Evolutionary conservation across 2,797 vertebrate genomes (phyloP).

Genomic region (Ptychadena robeensis): DNA sequence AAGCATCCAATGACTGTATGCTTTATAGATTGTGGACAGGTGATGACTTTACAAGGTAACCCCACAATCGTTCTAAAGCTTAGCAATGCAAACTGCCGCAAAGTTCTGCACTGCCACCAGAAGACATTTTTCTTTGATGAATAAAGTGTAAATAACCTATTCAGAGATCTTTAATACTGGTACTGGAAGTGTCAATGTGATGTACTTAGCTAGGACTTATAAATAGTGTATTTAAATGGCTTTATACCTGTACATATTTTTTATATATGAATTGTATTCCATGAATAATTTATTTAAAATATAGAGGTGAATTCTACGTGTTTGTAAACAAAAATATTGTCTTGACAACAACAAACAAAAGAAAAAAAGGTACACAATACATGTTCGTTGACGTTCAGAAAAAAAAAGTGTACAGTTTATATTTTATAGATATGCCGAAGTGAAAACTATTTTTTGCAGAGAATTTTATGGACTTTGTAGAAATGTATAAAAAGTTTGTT

Average conservation of each 20-base stretch:
- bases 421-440: conserved; percentile 87
- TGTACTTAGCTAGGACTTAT: conserved; percentile 80
- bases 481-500: conserved; percentile 88
- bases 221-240: conserved; percentile 86
- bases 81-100: conserved; percentile 81
- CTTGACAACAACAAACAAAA: no score
- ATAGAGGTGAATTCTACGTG: conserved; percentile 75
- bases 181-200: conserved; percentile 77
- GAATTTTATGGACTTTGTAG: conserved; percentile 88
- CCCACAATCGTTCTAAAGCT: conserved; percentile 59
- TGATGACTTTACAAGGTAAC: neutral
- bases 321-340: conserved; percentile 65
- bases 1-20: conserved; percentile 10
- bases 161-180: conserved; percentile 80
- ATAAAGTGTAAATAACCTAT: conserved; percentile 79
- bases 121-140: conserved; percentile 70
- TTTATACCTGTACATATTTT: conserved; percentile 84
- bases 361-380: conserved; percentile 71
- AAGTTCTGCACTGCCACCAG: conserved; percentile 89
- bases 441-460: conserved; percentile 87
- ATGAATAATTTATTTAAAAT: conserved; percentile 92
- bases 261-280: conserved; percentile 86
- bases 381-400: conserved; percentile 71
- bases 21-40: conserved; percentile 7
- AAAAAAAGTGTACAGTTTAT: conserved; percentile 92